Percentiles rank a stretch among this genome's conserved stretches.
These are phyloP conservation scores for Parnassius glacialis DNA, from an alignment of 2,888 invertebrate species.

Conservation along the genomic window DNA sequence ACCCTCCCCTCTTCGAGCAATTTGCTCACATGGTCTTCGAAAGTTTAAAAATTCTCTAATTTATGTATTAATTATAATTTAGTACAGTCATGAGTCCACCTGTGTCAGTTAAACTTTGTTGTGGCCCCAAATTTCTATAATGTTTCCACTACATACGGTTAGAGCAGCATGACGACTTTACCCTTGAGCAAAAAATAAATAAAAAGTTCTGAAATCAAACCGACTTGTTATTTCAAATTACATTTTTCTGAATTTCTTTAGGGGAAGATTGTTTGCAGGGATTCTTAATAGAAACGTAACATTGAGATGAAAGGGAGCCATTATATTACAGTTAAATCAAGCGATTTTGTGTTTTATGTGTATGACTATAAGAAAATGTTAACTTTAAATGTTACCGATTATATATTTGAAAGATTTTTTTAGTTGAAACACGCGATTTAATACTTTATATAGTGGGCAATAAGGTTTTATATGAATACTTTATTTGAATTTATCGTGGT, in stretches of 20 bases:
- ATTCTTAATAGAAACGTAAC: slow-evolving; percentile 63
- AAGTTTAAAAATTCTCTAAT: too few relatives aligned
- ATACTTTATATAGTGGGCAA: background rate
- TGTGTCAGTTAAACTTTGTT: too few relatives aligned
- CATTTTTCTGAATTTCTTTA: slow-evolving; percentile 56
- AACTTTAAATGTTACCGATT: slow-evolving; percentile 4
- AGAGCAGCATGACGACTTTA: background rate
- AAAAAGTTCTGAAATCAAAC: slow-evolving; percentile 49
- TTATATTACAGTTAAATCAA: slow-evolving; percentile 8
- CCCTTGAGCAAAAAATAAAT: slow-evolving; percentile 30
- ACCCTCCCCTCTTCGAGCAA: too few relatives aligned
- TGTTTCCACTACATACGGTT: background rate
- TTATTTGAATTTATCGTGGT: slow-evolving; percentile 22
- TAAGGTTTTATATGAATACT: background rate
- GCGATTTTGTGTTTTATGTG: slow-evolving; percentile 26
- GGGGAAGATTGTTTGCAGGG: slow-evolving; percentile 54
- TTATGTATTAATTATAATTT: too few relatives aligned
- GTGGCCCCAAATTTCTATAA: too few relatives aligned
- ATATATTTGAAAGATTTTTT: slow-evolving; percentile 2
- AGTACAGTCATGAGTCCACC: too few relatives aligned
- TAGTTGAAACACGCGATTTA: slow-evolving; percentile 4
- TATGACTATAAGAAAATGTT: slow-evolving; percentile 17
- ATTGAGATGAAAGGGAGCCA: slow-evolving; percentile 43
- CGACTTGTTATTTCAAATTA: slow-evolving; percentile 67
- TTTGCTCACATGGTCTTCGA: too few relatives aligned